Evolutionary conservation across 2,113 vertebrate species (phyloP).

Genomic region (Anas platyrhynchos): DNA sequence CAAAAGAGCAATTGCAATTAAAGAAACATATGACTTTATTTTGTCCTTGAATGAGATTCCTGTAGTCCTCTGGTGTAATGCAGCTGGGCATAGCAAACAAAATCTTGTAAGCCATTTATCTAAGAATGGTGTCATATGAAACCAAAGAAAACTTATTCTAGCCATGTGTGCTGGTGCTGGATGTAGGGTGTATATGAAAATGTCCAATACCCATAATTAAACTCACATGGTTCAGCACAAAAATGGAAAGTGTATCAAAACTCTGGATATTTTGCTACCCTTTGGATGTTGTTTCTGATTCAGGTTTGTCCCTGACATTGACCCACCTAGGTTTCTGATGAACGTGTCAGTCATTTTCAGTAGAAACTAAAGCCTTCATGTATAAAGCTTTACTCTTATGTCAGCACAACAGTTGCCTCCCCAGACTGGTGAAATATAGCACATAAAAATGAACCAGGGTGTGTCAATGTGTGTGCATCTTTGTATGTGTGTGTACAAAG

Average conservation of each 20-base stretch:
- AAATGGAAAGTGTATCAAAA: not conserved
- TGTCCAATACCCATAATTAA: not conserved
- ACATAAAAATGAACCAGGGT: not conserved
- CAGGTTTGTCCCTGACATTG: not conserved
- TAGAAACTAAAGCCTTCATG: not conserved
- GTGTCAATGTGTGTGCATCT: not conserved
- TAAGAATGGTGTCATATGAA: not conserved
- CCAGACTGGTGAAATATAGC: not conserved
- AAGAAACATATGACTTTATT: not conserved
- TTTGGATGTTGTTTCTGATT: not conserved
- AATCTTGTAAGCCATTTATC: not conserved
- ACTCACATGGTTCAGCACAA: not conserved
- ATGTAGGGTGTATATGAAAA: not conserved
- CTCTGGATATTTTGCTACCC: not conserved
- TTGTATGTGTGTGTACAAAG: not conserved
- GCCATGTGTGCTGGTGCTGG: not conserved
- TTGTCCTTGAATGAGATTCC: not conserved
- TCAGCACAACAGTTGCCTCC: not conserved
- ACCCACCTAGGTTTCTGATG: not conserved
- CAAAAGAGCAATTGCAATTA: conserved; percentile 23
- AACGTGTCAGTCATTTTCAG: not conserved
- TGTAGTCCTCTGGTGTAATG: not conserved
- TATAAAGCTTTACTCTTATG: not conserved
- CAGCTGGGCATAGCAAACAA: not conserved
- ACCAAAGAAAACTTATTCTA: not conserved